Conservation (phyloP, 37 sponge, comb jelly and placozoan genomes). For the Agelas oroides region DNA sequence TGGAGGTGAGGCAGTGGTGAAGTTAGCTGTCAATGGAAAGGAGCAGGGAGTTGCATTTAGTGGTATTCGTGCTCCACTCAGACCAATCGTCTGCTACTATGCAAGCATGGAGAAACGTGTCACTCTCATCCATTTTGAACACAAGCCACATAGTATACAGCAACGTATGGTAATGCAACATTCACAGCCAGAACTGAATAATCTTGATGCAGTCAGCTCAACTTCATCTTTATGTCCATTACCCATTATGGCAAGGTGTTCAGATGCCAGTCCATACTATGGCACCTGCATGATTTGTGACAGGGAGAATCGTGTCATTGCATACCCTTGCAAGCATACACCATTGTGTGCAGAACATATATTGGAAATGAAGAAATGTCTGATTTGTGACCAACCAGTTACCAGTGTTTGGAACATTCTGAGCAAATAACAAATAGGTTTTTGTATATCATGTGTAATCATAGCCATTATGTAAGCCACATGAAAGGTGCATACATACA, state of each 20-base stretch:
- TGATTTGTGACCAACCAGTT: neutral
- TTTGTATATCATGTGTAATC: too few species aligned
- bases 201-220: neutral
- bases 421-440: neutral
- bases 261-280: neutral
- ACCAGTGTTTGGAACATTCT: neutral
- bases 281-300: conserved; percentile 24
- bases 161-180: neutral
- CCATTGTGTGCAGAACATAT: conserved; percentile 27
- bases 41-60: conserved; percentile 53
- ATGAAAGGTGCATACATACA: too few species aligned
- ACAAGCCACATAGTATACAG: neutral
- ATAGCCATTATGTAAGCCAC: too few species aligned
- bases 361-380: neutral
- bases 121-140: conserved; percentile 45
- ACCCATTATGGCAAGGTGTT: neutral
- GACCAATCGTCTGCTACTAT: conserved; percentile 59
- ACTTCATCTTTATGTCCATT: neutral
- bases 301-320: neutral
- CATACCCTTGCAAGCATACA: conserved; percentile 57
- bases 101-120: conserved; percentile 62
- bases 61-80: conserved; percentile 28
- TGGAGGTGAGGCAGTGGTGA: neutral
- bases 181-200: neutral
- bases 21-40: conserved; percentile 25